These are phyloP conservation scores for Chirona hameri DNA, from an alignment of 2,888 invertebrate species.

Conservation along the genomic window DNA sequence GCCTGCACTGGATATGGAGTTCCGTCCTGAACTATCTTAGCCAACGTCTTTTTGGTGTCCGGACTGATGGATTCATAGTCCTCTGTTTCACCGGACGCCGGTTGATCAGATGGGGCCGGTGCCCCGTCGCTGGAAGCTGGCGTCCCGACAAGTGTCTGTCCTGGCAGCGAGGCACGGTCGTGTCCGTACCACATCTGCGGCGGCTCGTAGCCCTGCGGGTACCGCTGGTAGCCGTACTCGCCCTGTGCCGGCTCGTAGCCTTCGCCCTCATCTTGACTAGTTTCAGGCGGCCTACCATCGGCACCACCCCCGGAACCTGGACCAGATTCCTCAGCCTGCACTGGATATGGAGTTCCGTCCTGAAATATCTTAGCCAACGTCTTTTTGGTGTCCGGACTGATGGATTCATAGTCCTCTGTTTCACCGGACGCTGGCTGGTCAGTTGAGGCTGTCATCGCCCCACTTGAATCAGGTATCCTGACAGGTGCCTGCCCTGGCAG, in stretches of 20 bases:
- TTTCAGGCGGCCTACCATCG: background rate
- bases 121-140: background rate
- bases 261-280: background rate
- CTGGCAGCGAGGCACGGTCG: background rate
- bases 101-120: background rate
- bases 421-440: background rate
- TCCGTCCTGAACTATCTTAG: background rate
- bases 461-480: no score
- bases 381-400: background rate
- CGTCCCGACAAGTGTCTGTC: background rate
- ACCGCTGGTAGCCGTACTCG: background rate
- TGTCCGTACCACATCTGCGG: constrained; percentile 1
- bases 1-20: background rate
- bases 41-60: background rate
- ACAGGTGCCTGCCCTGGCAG: background rate
- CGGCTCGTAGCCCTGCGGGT: background rate
- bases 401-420: background rate
- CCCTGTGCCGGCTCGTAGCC: background rate
- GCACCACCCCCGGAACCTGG: background rate
- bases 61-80: background rate
- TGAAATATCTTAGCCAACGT: background rate
- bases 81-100: background rate
- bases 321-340: background rate
- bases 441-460: background rate
- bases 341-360: background rate